phyloP scores from a whole-genome alignment of 2,888 invertebrate species.

The Pachycephus smyrnensis region DNA sequence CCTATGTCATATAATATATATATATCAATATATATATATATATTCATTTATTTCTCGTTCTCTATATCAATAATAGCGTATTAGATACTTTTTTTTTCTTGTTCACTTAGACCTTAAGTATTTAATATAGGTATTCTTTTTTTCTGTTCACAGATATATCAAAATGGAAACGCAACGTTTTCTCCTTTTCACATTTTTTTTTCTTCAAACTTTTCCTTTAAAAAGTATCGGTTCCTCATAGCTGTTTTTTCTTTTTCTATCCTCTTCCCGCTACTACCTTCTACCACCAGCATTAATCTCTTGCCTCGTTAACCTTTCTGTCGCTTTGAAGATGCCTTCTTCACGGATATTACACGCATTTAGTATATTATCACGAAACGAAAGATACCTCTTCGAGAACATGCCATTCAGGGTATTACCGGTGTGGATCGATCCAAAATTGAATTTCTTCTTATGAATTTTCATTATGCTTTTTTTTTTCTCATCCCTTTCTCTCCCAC shows the following conservation, averaged over 20 bases:
- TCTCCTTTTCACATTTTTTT: slow-evolving; percentile 28
- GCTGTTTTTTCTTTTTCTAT: background rate
- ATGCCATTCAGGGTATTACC: slow-evolving; percentile 85
- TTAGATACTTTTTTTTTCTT: slow-evolving; percentile 56
- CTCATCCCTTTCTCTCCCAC: slow-evolving; percentile 25
- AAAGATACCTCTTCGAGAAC: slow-evolving; percentile 47
- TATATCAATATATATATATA: slow-evolving; percentile 46
- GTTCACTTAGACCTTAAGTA: slow-evolving; percentile 64
- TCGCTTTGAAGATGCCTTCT: background rate
- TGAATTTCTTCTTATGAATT: slow-evolving; percentile 55
- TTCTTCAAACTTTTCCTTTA: slow-evolving; percentile 17
- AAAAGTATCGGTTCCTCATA: slow-evolving; percentile 6
- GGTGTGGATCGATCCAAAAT: slow-evolving; percentile 65
- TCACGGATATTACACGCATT: background rate
- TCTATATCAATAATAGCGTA: slow-evolving; percentile 62
- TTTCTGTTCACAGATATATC: slow-evolving; percentile 60
- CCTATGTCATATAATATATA: slow-evolving; percentile 56
- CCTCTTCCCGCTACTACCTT: background rate
- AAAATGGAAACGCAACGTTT: slow-evolving; percentile 60
- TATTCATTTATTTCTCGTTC: slow-evolving; percentile 49
- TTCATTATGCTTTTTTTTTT: slow-evolving; percentile 13
- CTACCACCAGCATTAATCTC: background rate
- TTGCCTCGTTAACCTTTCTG: background rate
- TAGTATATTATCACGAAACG: slow-evolving; percentile 3
- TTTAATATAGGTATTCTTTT: slow-evolving; percentile 62